phyloP scores from a whole-genome alignment of 2,888 invertebrate species.

The Agrochola lychnidis region DNA sequence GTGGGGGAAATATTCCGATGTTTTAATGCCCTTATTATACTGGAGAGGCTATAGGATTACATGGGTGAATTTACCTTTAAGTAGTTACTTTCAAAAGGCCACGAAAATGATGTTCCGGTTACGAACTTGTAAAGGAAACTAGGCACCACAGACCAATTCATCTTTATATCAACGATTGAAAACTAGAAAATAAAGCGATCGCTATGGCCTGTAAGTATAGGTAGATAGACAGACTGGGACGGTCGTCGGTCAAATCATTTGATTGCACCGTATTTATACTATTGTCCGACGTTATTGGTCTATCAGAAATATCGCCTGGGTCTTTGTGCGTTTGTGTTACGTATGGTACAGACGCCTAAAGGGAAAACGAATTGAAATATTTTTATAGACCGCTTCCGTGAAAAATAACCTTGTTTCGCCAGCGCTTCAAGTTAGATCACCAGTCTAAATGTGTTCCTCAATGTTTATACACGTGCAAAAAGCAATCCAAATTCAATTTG shows the following conservation, averaged over 20 bases:
- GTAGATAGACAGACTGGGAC: slow-evolving; percentile 20
- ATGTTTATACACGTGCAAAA: slow-evolving; percentile 44
- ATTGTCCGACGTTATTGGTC: slow-evolving; percentile 39
- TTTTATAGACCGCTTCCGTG: slow-evolving; percentile 15
- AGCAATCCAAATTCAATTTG: slow-evolving; percentile 61
- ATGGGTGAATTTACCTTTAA: slow-evolving; percentile 4
- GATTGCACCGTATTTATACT: slow-evolving; percentile 42
- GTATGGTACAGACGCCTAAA: slow-evolving; percentile 18
- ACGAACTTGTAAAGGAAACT: neutral
- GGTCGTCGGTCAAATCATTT: slow-evolving; percentile 42
- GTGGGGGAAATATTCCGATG: slow-evolving; percentile 4
- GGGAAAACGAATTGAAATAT: slow-evolving; percentile 45
- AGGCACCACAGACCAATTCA: neutral
- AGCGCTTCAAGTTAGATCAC: slow-evolving; percentile 30
- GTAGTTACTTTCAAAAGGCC: neutral
- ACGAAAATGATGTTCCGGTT: neutral
- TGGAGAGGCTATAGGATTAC: slow-evolving; percentile 6
- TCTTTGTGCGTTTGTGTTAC: slow-evolving; percentile 32
- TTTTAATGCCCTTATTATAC: slow-evolving; percentile 33
- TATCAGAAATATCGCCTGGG: slow-evolving; percentile 26
- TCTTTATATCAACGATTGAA: slow-evolving; percentile 10
- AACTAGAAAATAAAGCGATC: slow-evolving; percentile 13
- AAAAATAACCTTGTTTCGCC: slow-evolving; percentile 33
- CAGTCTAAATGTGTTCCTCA: slow-evolving; percentile 11
- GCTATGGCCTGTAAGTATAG: neutral